A percentile compares a stretch with the other conserved stretches of the same genome.
Evolutionary conservation across 2,888 invertebrate genomes (phyloP).

Genomic region (Mamestra brassicae): DNA sequence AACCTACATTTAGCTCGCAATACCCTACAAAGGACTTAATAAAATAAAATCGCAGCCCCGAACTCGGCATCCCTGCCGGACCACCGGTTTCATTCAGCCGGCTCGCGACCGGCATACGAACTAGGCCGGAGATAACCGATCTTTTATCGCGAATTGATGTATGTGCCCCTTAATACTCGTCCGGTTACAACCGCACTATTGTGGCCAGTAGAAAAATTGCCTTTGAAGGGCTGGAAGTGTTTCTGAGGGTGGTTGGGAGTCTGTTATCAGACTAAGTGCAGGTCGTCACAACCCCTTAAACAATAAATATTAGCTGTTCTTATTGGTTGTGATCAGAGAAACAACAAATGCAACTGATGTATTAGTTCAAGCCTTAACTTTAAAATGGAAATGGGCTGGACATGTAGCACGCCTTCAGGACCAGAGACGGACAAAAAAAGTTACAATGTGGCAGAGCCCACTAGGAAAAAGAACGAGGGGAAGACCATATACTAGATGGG

Average conservation of each 20-base stretch:
- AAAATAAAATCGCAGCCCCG: slow-evolving; percentile 37
- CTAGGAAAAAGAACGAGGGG: too few relatives aligned
- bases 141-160: slow-evolving; percentile 79
- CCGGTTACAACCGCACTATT: slow-evolving; percentile 46
- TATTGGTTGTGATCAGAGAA: too few relatives aligned
- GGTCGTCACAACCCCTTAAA: too few relatives aligned
- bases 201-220: slow-evolving; percentile 43
- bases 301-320: too few relatives aligned
- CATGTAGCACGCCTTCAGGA: too few relatives aligned
- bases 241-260: neutral
- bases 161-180: slow-evolving; percentile 66
- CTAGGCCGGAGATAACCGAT: slow-evolving; percentile 75
- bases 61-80: slow-evolving; percentile 54
- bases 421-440: too few relatives aligned
- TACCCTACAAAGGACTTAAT: neutral
- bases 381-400: too few relatives aligned
- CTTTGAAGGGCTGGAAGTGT: neutral
- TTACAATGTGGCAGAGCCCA: too few relatives aligned
- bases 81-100: slow-evolving; percentile 51
- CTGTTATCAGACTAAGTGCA: slow-evolving; percentile 1
- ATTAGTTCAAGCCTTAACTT: too few relatives aligned
- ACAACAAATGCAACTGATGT: too few relatives aligned
- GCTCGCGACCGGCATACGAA: slow-evolving; percentile 66
- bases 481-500: too few relatives aligned
- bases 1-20: neutral